A percentile compares a stretch with the other conserved stretches of the same genome.
Conservation (phyloP, 1,140 invertebrate species). For the Tetragonula clypearis region DNA sequence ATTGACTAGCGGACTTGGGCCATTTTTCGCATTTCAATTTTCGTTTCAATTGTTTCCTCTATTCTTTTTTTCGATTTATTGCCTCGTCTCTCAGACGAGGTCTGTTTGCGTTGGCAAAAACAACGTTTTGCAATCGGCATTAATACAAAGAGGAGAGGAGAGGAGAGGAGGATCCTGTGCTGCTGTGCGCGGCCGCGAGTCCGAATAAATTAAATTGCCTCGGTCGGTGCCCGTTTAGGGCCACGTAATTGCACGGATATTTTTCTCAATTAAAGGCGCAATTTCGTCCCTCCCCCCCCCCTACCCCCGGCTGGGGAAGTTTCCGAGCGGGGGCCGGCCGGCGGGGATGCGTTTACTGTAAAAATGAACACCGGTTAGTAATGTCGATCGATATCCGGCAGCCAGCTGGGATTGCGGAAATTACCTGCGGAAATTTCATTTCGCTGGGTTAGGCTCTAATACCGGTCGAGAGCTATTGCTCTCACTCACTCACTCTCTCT, state of each 20-base stretch:
- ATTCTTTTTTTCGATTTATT: no score
- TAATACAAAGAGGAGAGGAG: not conserved
- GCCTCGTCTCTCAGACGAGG: no score
- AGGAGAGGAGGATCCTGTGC: not conserved
- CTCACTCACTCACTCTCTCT: not conserved
- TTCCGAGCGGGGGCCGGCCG: not conserved
- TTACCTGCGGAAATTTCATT: conserved; percentile 58
- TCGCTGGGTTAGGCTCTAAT: conserved; percentile 45
- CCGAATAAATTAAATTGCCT: not conserved
- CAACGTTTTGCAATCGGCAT: not conserved
- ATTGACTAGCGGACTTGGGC: no score
- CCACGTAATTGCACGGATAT: conserved; percentile 31
- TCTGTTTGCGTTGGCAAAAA: no score
- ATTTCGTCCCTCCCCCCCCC: conserved; percentile 6
- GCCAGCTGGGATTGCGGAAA: conserved; percentile 43
- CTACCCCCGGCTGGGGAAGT: not conserved
- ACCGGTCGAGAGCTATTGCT: conserved; percentile 38
- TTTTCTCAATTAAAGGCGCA: conserved; percentile 49
- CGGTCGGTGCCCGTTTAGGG: not conserved
- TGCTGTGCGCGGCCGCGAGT: not conserved
- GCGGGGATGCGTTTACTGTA: not conserved
- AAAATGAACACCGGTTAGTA: conserved; percentile 34
- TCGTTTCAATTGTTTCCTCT: no score
- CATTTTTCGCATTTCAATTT: no score
- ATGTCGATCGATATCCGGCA: conserved; percentile 45